Evolutionary conservation across 2,797 vertebrate species (phyloP).

Genomic region (Smutsia gigantea): DNA sequence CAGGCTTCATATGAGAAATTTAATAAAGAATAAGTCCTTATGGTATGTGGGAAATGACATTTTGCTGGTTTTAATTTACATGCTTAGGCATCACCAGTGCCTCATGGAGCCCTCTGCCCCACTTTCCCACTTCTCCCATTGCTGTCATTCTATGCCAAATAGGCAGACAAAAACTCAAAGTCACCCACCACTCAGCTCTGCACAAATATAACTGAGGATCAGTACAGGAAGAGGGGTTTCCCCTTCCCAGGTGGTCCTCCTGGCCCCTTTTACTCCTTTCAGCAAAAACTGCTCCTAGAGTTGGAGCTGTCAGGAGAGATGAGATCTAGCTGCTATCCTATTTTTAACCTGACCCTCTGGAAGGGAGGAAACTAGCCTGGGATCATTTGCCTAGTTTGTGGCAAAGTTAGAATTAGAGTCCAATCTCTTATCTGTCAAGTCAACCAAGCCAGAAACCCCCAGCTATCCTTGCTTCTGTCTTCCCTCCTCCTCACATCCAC

Average conservation of each 20-base stretch:
- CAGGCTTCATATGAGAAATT: background rate
- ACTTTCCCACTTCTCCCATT: background rate
- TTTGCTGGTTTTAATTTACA: background rate
- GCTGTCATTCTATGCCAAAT: background rate
- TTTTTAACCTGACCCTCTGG: background rate
- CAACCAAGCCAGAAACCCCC: background rate
- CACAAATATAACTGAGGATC: background rate
- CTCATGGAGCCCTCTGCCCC: background rate
- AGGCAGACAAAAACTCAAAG: background rate
- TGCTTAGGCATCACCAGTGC: background rate
- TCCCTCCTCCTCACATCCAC: background rate
- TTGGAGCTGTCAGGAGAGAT: background rate
- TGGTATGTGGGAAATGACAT: background rate
- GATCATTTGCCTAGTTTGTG: background rate
- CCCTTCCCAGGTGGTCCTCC: background rate
- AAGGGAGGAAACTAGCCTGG: background rate
- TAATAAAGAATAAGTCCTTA: background rate
- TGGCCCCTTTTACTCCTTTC: background rate
- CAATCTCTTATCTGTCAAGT: background rate
- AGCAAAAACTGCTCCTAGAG: background rate
- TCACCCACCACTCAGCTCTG: background rate
- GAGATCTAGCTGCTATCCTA: background rate
- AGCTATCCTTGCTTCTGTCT: background rate
- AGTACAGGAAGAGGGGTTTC: background rate
- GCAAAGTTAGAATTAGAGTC: background rate